phyloP scores from a whole-genome alignment of 2,888 invertebrate genomes.

The Sesia apiformis region DNA sequence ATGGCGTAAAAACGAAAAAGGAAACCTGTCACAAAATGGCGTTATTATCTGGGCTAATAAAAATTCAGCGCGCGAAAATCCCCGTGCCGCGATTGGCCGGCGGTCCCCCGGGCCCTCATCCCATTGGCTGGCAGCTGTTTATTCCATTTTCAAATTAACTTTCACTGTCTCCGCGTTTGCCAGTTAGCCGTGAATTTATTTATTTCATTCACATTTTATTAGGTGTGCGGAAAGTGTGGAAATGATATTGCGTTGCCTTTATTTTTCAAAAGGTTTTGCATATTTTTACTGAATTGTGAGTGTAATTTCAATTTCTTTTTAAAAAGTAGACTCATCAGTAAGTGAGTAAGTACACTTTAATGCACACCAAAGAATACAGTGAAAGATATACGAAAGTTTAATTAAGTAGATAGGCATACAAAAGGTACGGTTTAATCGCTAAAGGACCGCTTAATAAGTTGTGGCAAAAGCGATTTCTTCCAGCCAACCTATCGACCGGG shows the following conservation, averaged over 20 bases:
- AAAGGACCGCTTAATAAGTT: too few species aligned
- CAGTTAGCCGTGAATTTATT: slow-evolving; percentile 52
- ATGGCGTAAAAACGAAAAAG: slow-evolving; percentile 43
- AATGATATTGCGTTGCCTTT: slow-evolving; percentile 8
- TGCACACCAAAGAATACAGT: too few species aligned
- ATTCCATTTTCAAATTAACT: slow-evolving; percentile 75
- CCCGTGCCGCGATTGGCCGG: slow-evolving; percentile 47
- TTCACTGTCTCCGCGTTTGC: slow-evolving; percentile 56
- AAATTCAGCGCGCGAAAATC: slow-evolving; percentile 74
- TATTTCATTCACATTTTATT: slow-evolving; percentile 47
- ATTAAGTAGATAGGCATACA: too few species aligned
- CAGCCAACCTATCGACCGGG: too few species aligned
- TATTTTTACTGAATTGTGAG: not conserved
- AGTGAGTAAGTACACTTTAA: too few species aligned
- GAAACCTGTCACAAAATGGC: slow-evolving; percentile 66
- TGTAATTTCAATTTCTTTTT: not conserved
- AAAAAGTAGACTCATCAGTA: too few species aligned
- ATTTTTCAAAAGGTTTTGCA: not conserved
- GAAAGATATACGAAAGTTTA: too few species aligned
- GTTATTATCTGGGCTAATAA: slow-evolving; percentile 71
- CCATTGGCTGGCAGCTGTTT: slow-evolving; percentile 61
- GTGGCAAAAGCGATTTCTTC: too few species aligned
- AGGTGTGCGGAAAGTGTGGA: slow-evolving; percentile 18
- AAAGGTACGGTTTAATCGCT: too few species aligned
- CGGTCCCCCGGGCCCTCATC: slow-evolving; percentile 43